Conservation (phyloP, 2,113 vertebrate genomes). For the Sander lucioperca region DNA sequence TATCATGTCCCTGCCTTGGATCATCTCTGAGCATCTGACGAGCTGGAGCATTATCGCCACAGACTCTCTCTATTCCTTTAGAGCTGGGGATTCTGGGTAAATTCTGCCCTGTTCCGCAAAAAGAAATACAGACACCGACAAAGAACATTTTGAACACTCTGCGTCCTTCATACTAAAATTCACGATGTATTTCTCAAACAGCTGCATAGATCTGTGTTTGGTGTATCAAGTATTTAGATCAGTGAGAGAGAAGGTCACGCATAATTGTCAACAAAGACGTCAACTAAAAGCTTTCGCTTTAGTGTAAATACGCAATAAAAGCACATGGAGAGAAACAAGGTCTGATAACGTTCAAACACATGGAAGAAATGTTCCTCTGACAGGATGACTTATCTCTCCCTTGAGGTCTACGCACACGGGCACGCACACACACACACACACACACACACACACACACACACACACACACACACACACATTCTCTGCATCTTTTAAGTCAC, state of each 20-base stretch:
- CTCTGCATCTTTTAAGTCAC: slow-evolving; percentile 51
- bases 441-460: slow-evolving; percentile 5
- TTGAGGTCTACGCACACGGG: slow-evolving; percentile 29
- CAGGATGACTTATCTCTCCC: slow-evolving; percentile 54
- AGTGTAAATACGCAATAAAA: slow-evolving; percentile 30
- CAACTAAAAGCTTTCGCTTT: slow-evolving; percentile 40
- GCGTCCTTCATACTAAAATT: slow-evolving; percentile 1
- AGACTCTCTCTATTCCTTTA: slow-evolving; percentile 68
- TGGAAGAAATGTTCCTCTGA: slow-evolving; percentile 43
- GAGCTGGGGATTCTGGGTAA: slow-evolving; percentile 68
- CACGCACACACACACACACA: slow-evolving; percentile 15
- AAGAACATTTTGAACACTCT: slow-evolving; percentile 13
- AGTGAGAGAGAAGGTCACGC: neutral
- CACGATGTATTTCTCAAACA: neutral
- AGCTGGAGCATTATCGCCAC: slow-evolving; percentile 72
- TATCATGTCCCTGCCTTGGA: slow-evolving; percentile 79
- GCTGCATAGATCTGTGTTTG: neutral
- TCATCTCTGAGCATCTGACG: slow-evolving; percentile 76
- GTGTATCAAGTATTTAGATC: slow-evolving; percentile 8
- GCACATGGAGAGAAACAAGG: slow-evolving; percentile 22
- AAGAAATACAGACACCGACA: slow-evolving; percentile 45
- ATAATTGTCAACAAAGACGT: slow-evolving; percentile 5
- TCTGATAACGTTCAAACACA: slow-evolving; percentile 47
- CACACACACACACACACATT: slow-evolving; percentile 9
- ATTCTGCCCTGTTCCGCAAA: slow-evolving; percentile 48